Base-by-base conservation (phyloP, 2,113 vertebrate genomes). In the Caloenas nicobarica region DNA sequence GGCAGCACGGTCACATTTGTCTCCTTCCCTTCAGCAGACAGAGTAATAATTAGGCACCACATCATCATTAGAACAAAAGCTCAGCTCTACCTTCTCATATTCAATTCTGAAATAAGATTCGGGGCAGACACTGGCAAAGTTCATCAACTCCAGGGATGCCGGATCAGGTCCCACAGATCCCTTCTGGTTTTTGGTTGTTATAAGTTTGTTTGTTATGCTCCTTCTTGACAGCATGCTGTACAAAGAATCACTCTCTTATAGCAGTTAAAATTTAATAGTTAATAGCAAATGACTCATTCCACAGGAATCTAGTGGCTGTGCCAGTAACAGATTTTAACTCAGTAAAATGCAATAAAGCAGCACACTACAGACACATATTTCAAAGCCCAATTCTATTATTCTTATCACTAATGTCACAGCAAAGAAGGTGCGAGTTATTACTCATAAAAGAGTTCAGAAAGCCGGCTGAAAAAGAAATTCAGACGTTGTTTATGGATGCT, bases 191-290 rank as follows among this genome's bases (percentile, higher is more conserved):
- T 40, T 5, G 21, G 26, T 64, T 15, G n/a, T 18, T 51, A 1
- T 12, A 11, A 23, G 58, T 53, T 80, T 72, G 81, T 88, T 88
- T 82, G 88, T 26, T 89, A 51, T 4, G n/a, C 28, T 85, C 61
- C 71, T 79, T 13, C 42, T 58, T 74, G 73, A 17, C 73, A 65
- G 86, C 3, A 2, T 2, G 51, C 56, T 76, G 22, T 29, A 23
- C 72, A 50, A 56, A 65, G 87, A 73, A 38, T 40, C 40, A 9
- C 65, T 57, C 89, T 85, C 95, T 89, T 71, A 23, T 5, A 81
- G 96, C 89, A 95, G 91, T 96, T 96, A 96, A 96, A 96, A 93
- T 94, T 91, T 95, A 95, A 95, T 86, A 89, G 96, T 92, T 96
- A 96, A 91, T 85, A 93, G 96, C 94, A 79, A 89, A 61, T 97